A percentile compares a stretch with the other conserved stretches of the same genome.
Conservation (phyloP, 2,888 invertebrate genomes). For the Sarcophaga rosellei region DNA sequence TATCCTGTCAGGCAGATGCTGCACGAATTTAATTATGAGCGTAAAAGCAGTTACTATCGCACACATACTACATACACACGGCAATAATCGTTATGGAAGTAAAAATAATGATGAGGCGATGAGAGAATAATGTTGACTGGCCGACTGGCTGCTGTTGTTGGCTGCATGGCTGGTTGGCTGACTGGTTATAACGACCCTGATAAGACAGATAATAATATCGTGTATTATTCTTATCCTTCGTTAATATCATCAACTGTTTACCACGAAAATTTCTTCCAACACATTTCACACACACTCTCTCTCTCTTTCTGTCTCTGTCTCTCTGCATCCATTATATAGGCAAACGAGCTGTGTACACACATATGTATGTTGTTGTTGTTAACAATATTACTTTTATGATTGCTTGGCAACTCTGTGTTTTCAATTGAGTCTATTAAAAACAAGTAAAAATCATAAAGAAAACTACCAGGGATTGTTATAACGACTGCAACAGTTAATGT, state of each 20-base stretch:
- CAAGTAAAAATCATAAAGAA: conserved; percentile 10
- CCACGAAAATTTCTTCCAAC: not conserved
- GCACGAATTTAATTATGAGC: conserved; percentile 55
- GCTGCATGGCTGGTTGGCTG: not conserved
- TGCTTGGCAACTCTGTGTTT: not conserved
- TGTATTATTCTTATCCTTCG: not conserved
- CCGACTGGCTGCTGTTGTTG: not conserved
- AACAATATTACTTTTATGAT: not conserved
- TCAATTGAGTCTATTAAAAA: not conserved
- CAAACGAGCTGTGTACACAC: not conserved
- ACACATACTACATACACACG: not conserved
- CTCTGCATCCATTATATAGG: not conserved
- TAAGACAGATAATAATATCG: conserved; percentile 45
- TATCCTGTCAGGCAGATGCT: conserved; percentile 40
- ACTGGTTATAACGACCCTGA: conserved; percentile 19
- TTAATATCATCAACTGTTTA: not conserved
- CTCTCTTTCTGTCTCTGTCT: no score
- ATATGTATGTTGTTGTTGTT: conserved; percentile 10
- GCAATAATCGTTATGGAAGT: not conserved
- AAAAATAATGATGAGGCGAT: conserved; percentile 37
- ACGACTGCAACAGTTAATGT: conserved; percentile 17
- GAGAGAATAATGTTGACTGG: conserved; percentile 37
- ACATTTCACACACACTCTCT: not conserved
- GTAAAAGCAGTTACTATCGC: conserved; percentile 36
- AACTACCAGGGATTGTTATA: not conserved